A percentile compares a stretch with the other conserved stretches of the same genome.
Evolutionary conservation across 1,140 invertebrate species (phyloP).

Genomic region (Hormaphis cornu): DNA sequence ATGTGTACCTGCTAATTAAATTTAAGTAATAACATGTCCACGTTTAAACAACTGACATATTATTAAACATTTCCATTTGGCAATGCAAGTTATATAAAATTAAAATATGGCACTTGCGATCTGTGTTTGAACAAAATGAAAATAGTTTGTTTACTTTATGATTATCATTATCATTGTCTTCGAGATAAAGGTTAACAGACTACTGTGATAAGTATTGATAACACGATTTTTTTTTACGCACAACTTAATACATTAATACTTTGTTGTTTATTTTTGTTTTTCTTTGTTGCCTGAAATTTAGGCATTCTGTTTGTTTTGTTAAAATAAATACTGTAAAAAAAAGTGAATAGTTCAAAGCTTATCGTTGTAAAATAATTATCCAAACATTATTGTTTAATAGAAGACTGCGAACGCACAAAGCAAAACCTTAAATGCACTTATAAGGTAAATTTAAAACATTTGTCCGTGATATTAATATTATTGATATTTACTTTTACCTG

Average conservation of each 20-base stretch:
- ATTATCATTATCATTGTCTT: no score
- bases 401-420: not conserved
- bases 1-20: no score
- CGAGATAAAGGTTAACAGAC: no score
- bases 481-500: not conserved
- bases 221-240: constrained; percentile 22
- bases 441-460: constrained; percentile 17
- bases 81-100: no score
- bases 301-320: not conserved
- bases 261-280: constrained; percentile 12
- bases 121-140: no score
- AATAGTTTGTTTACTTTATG: no score
- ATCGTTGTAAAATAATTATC: not conserved
- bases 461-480: not conserved
- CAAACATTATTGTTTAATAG: not conserved
- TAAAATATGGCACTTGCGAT: no score
- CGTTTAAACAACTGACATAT: no score
- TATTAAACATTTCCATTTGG: no score
- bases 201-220: constrained; percentile 21
- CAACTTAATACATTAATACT: constrained; percentile 18
- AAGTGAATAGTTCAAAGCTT: not conserved
- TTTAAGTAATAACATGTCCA: no score
- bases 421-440: constrained; percentile 1
- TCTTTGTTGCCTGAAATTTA: constrained; percentile 5
- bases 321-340: not conserved